A percentile compares a stretch with the other conserved stretches of the same genome.
These are phyloP conservation scores for Phalanger gymnotis DNA, from an alignment of 2,797 vertebrate genomes.

Conservation along the genomic window DNA sequence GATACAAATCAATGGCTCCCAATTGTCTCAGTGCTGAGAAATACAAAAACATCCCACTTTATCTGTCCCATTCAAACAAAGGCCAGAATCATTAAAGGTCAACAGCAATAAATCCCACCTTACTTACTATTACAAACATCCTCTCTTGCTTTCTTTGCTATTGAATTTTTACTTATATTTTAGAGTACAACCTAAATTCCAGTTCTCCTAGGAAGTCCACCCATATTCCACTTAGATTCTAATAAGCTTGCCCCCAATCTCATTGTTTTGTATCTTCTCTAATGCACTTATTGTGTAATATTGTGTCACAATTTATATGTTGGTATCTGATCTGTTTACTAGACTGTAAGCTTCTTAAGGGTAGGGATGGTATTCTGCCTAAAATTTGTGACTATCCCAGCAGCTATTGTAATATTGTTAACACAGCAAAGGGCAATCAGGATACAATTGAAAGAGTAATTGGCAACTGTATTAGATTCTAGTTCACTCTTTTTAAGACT, in stretches of 20 bases:
- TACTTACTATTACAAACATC: no score
- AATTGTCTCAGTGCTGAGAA: no score
- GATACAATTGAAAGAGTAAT: background rate
- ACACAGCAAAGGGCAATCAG: background rate
- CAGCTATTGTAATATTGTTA: background rate
- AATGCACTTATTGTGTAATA: background rate
- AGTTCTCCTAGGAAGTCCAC: background rate
- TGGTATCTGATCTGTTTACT: background rate
- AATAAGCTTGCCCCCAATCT: background rate
- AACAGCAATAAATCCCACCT: no score
- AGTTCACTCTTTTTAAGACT: background rate
- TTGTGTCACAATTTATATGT: background rate
- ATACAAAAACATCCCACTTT: no score
- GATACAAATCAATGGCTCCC: no score
- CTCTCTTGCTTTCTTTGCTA: background rate
- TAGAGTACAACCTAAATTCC: background rate
- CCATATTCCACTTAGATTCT: background rate
- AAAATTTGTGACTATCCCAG: background rate
- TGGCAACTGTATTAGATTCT: conserved; percentile 11
- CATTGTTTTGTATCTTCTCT: background rate
- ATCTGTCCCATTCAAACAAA: no score
- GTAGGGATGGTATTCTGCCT: background rate
- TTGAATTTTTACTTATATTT: background rate
- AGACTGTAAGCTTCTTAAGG: background rate
- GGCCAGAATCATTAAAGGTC: no score